phyloP scores from a whole-genome alignment of 1,140 invertebrate species.

The Odontomachus brunneus region DNA sequence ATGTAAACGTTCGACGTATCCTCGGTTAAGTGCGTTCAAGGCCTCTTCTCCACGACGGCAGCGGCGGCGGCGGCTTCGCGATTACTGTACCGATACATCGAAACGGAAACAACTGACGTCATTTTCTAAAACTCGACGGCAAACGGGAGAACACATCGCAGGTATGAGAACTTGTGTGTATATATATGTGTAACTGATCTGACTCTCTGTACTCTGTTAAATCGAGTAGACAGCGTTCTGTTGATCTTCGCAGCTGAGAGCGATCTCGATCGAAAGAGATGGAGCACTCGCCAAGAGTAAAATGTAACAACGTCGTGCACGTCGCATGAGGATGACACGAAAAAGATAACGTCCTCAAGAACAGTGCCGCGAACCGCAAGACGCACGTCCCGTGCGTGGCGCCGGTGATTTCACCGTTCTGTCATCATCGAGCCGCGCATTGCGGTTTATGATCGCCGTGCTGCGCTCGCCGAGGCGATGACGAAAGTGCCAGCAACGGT shows the following conservation, averaged over 20 bases:
- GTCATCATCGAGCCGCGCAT: constrained; percentile 4
- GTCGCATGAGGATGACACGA: neutral
- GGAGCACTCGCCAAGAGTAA: too few species aligned
- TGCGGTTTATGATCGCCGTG: constrained; percentile 24
- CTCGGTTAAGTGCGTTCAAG: constrained; percentile 39
- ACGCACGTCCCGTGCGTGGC: neutral
- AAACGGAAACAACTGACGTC: neutral
- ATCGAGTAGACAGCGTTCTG: too few species aligned
- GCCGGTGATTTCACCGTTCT: neutral
- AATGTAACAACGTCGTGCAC: too few species aligned
- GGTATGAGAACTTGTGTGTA: too few species aligned
- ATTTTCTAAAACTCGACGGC: neutral
- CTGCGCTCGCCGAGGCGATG: constrained; percentile 8
- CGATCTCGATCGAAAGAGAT: too few species aligned
- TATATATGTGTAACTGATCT: too few species aligned
- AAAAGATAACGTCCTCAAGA: neutral
- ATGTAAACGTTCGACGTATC: constrained; percentile 38
- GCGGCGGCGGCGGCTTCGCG: neutral
- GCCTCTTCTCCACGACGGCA: constrained; percentile 29
- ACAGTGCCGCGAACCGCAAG: neutral
- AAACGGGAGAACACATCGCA: neutral
- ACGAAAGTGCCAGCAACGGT: constrained; percentile 17
- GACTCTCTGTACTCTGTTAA: too few species aligned
- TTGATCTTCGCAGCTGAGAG: too few species aligned
- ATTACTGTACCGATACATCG: constrained; percentile 15